Base-by-base conservation (phyloP, 2,797 vertebrate species). In the Cephalopachus bancanus region DNA sequence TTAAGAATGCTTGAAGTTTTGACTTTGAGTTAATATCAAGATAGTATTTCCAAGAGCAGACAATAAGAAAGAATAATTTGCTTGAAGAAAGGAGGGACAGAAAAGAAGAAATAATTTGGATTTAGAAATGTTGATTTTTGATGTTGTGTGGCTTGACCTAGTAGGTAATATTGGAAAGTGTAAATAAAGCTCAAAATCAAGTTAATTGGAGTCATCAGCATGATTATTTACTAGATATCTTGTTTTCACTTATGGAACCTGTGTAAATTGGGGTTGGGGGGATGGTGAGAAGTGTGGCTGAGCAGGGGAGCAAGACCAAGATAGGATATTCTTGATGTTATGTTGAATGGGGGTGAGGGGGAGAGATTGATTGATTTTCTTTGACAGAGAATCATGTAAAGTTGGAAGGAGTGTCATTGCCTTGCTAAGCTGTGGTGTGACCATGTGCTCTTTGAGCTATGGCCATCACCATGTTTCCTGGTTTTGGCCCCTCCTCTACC, bases 51-150 rank as follows among this genome's bases (percentile, higher is more conserved):
- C 57, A 88, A 76, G 14, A 90, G 74, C 7, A 89, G 16, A 19
- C 81, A 71, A 71, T 51, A 67, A 76, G 37, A 79, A 51, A 80
- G 26, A 33, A 8, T 78, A 33, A 69, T 87, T 62, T 89, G 22
- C 26, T 83, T 78, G 30, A 55, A 65, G 69, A 28, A 60, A 8
- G 44, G 33, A n/a, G 26, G 30, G 26, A 7, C 20, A 33, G 19
- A 15, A 64, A 86, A 55, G 15, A 89, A 74, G 64, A 88, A 65
- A 49, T 49, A 26, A 74, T 20, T 84, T 87, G 17, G 2, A 69
- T 92, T 22, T 93, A 55, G 53, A 69, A 87, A 65, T 93, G 24
- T 59, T 94, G 71, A 53, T 57, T 93, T 91, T 91, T 88, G 20
- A 83, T 53, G 37, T 26, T 60, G 0, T n/a, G 22, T 92, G 17